Percentiles rank a stretch among this genome's conserved stretches.
Conservation (phyloP, 2,113 vertebrate species). For the Ploceus nigricollis region DNA sequence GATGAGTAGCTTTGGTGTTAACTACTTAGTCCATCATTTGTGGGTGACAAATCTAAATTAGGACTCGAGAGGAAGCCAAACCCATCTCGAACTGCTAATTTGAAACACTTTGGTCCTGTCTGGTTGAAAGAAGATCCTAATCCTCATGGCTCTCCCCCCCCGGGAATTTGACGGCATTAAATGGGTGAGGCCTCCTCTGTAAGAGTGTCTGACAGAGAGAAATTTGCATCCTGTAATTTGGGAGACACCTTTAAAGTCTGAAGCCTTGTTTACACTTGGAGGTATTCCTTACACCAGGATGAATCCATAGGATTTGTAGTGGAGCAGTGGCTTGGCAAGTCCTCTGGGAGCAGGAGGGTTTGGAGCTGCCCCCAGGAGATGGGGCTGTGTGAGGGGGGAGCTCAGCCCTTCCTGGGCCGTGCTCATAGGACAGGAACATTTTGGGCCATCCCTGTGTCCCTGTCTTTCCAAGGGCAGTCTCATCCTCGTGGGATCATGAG, state of each 20-base stretch:
- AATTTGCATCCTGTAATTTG: background rate
- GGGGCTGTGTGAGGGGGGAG: background rate
- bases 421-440: background rate
- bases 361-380: background rate
- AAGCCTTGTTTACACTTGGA: conserved; percentile 36
- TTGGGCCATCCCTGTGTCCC: background rate
- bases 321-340: background rate
- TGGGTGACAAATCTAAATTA: conserved; percentile 46
- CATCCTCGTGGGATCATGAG: background rate
- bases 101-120: conserved; percentile 28
- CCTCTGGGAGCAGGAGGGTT: conserved; percentile 4
- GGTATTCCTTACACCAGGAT: background rate
- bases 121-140: background rate
- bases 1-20: conserved; percentile 67
- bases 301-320: background rate
- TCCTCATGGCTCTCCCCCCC: background rate
- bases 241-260: conserved; percentile 7
- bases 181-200: conserved; percentile 1
- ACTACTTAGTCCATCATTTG: conserved; percentile 42
- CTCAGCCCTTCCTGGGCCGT: background rate
- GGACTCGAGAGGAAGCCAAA: conserved; percentile 56
- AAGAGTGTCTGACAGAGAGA: background rate
- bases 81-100: background rate
- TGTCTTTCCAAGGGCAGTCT: background rate
- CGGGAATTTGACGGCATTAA: background rate